Evolutionary conservation across 2,113 vertebrate species (phyloP).

Genomic region (Syngnathus typhle): DNA sequence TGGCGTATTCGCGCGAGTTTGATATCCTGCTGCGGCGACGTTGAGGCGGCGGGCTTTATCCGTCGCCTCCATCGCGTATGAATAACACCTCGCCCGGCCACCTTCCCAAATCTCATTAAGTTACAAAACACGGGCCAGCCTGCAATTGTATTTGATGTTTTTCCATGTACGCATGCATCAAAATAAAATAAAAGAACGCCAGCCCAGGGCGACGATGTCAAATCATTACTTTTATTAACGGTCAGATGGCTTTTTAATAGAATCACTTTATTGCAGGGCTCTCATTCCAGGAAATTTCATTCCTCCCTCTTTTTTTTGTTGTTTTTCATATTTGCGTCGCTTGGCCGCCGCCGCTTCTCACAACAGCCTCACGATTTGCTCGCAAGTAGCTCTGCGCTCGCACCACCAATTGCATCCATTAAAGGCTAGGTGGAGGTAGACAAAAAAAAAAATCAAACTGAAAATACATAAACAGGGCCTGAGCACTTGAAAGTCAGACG

Average conservation of each 20-base stretch:
- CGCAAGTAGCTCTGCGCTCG: not conserved
- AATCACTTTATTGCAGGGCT: slow-evolving; percentile 68
- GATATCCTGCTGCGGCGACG: slow-evolving; percentile 32
- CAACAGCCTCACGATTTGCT: not conserved
- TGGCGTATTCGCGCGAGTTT: slow-evolving; percentile 27
- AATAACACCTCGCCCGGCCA: slow-evolving; percentile 46
- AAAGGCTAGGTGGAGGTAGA: not conserved
- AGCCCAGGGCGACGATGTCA: slow-evolving; percentile 62
- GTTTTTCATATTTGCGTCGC: slow-evolving; percentile 55
- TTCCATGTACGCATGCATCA: not conserved
- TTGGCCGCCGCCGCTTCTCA: slow-evolving; percentile 23
- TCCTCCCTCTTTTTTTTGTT: slow-evolving; percentile 48
- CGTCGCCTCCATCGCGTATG: slow-evolving; percentile 52
- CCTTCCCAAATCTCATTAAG: slow-evolving; percentile 66
- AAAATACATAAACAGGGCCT: not conserved
- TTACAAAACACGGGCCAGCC: slow-evolving; percentile 41
- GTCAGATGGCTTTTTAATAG: slow-evolving; percentile 77
- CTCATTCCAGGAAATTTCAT: slow-evolving; percentile 58
- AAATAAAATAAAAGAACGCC: slow-evolving; percentile 10
- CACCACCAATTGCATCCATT: not conserved
- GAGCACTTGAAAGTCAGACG: not conserved
- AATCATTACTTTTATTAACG: slow-evolving; percentile 76
- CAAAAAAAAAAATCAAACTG: not conserved
- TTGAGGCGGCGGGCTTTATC: slow-evolving; percentile 43
- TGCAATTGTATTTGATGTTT: slow-evolving; percentile 62